These are phyloP conservation scores for Octopus bimaculoides DNA, from an alignment of 1,140 invertebrate genomes.

Conservation along the genomic window DNA sequence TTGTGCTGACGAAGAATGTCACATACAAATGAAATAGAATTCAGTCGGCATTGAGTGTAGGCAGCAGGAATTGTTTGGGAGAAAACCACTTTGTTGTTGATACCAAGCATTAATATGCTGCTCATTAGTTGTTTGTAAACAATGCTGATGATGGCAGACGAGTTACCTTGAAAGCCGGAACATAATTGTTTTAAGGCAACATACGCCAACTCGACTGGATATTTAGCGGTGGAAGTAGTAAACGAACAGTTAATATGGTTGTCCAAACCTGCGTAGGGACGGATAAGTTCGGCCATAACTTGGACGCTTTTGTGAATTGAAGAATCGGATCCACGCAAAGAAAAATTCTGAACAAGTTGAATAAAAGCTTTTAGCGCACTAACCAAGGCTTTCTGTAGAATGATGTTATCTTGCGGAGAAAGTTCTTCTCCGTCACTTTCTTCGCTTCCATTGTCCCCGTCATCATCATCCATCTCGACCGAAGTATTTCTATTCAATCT, in stretches of 20 bases:
- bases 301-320: conserved; percentile 59
- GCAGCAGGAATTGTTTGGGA: conserved; percentile 55
- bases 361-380: conserved; percentile 24
- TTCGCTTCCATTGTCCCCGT: conserved; percentile 29
- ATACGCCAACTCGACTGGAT: background rate
- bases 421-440: conserved; percentile 39
- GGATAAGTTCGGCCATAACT: conserved; percentile 59
- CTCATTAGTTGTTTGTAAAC: conserved; percentile 60
- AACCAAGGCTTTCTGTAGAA: conserved; percentile 25
- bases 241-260: conserved; percentile 25
- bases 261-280: conserved; percentile 54
- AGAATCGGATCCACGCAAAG: conserved; percentile 56
- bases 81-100: conserved; percentile 43
- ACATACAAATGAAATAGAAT: conserved; percentile 60
- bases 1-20: conserved; percentile 55
- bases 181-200: too few relatives aligned
- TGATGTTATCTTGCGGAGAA: conserved; percentile 29
- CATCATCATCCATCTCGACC: background rate
- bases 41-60: conserved; percentile 57
- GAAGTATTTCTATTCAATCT: conserved; percentile 9
- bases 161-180: background rate
- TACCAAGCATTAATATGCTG: conserved; percentile 55
- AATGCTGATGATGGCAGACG: conserved; percentile 18
- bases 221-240: background rate
- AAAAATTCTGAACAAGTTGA: conserved; percentile 56